Conservation (phyloP, 2,113 vertebrate genomes). For the Lagopus leucura region DNA sequence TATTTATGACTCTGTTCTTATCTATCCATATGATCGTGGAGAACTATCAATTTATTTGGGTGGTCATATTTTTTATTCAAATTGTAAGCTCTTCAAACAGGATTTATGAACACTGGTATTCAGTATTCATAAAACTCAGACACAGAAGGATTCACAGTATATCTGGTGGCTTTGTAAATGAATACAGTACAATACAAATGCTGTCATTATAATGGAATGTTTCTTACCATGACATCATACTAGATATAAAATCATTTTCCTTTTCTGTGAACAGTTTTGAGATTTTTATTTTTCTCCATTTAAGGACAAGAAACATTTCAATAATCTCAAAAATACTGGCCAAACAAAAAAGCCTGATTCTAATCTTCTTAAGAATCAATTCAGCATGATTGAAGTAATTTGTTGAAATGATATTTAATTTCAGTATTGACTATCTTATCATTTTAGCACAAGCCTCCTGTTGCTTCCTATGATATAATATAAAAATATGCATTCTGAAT, state of each 20-base stretch:
- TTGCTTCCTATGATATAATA: neutral
- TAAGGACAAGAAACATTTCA: neutral
- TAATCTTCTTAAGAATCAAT: neutral
- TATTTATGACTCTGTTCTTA: neutral
- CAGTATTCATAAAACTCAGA: neutral
- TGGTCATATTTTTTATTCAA: neutral
- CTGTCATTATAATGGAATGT: neutral
- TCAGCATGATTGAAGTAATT: neutral
- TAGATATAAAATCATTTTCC: neutral
- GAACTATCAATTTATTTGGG: neutral
- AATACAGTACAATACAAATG: neutral
- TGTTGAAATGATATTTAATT: neutral
- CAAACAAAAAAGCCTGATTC: fast-evolving
- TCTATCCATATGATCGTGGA: neutral
- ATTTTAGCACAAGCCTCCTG: neutral
- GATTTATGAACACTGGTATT: neutral
- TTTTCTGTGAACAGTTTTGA: neutral
- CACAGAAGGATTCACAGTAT: neutral
- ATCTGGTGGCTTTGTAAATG: neutral
- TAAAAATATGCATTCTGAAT: neutral
- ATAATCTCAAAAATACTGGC: neutral
- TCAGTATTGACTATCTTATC: neutral
- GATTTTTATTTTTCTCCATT: neutral
- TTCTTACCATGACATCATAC: fast-evolving
- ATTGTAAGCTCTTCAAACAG: neutral